Evolutionary conservation across 2,888 invertebrate genomes (phyloP), one percentile per base, ranked within the genome.

Genomic region (Latrodectus hesperus): DNA sequence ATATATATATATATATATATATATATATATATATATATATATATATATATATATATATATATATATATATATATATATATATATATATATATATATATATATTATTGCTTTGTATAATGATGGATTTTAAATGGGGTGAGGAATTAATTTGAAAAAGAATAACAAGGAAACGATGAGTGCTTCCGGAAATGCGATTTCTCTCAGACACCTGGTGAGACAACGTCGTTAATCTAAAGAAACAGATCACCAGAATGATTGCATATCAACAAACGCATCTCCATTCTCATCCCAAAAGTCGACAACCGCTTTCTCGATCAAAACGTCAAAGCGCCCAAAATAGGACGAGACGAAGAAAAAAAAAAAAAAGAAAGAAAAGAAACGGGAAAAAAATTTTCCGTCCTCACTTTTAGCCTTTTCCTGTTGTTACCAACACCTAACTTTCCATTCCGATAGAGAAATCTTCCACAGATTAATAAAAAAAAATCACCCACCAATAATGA

Each of bases 341-440:
- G 79, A 79, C 85, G 72, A 65, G 12, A 71, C 14, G 22, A n/a
- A 26, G 8, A 51, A 22, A 71, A 70, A 78, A 75, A 75, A 70
- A 74, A 79, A 79, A 51, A 22, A 71, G 64, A 78, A 75, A 75
- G 75, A 74, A 79, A 79, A 79, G 72, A 65, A 14, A 71, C n/a
- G n/a, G 14, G 16, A 12, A 52, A 22, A 78, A 52, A 51, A 76
- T 74, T 55, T 74, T 74, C 55, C 16, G 67, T 75, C 67, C 75
- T 38, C 86, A 81, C 86, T 65, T 67, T 87, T 68, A 81, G 86
- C 81, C 86, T 87, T 87, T 87, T 87, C 81, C 86, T 80, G 86
- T 87, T 81, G 86, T 81, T 67, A 72, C 81, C 76, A 81, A 81
- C 86, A 87, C 86, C 86, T 77, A 87, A 87, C 86, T 87, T 87